A percentile compares a stretch with the other conserved stretches of the same genome.
phyloP scores from a whole-genome alignment of 2,888 invertebrate genomes.

The Thumatha senex region DNA sequence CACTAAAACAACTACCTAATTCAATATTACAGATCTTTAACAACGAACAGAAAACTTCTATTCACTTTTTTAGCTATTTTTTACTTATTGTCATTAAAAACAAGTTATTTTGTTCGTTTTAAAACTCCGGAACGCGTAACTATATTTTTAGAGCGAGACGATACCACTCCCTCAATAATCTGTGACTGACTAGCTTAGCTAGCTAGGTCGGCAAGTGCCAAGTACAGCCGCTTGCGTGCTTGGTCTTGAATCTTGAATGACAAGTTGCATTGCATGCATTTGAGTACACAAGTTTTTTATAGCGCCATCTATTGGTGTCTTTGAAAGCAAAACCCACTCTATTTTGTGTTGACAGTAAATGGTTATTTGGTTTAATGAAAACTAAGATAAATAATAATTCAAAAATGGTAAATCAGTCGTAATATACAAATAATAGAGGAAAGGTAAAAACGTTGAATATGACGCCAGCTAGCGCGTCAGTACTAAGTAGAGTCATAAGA shows the following conservation, averaged over 20 bases:
- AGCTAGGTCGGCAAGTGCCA: slow-evolving; percentile 4
- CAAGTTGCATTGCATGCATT: slow-evolving; percentile 17
- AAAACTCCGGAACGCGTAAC: slow-evolving; percentile 42
- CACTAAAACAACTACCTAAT: slow-evolving; percentile 28
- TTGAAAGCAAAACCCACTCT: no score
- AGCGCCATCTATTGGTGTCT: slow-evolving; percentile 12
- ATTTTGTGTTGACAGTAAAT: neutral
- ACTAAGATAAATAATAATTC: no score
- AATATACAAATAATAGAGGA: neutral
- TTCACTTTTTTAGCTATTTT: slow-evolving; percentile 26
- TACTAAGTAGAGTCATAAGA: neutral
- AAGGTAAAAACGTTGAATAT: neutral
- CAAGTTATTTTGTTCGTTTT: slow-evolving; percentile 46
- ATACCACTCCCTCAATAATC: slow-evolving; percentile 43
- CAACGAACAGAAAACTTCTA: slow-evolving; percentile 7
- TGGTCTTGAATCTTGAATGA: slow-evolving; percentile 30
- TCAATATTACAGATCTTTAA: slow-evolving; percentile 13
- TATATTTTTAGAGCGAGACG: slow-evolving; percentile 55
- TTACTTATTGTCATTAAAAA: slow-evolving; percentile 52
- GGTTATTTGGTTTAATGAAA: no score
- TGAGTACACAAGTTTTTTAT: neutral
- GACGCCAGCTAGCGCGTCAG: slow-evolving; percentile 9
- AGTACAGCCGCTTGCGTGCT: slow-evolving; percentile 31
- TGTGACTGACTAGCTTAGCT: slow-evolving; percentile 51
- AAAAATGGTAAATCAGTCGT: no score